Base-by-base conservation (phyloP, 2,113 vertebrate species). In the Tauraco erythrolophus region DNA sequence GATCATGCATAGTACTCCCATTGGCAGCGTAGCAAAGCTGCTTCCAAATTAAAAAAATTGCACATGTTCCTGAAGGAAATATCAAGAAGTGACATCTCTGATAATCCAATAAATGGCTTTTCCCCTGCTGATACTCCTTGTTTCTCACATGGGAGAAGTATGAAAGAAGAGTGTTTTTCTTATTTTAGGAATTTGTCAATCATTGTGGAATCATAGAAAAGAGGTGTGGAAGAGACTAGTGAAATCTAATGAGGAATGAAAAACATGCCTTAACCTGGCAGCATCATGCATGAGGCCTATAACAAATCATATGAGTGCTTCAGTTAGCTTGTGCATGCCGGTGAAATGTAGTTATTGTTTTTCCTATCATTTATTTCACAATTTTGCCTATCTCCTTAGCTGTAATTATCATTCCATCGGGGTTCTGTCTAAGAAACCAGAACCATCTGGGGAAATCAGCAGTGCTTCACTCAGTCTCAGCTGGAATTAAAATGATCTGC, bases 361-460 rank as follows among this genome's bases (percentile, higher is more conserved):
- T 92, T 69, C 31, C 30, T 78, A 15, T 75, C 69, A 71, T 84
- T 92, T 89, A 48, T 91, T 89, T 87, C 57, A 78, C 64, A 84
- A 76, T 66, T 94, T 82, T 84, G 83, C 60, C 85, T 87, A 17
- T 81, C 62, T 90, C 51, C 75, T 96, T 61, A 91, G 79, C 70
- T 93, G 75, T 89, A 96, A 92, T 96, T 95, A 88, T 91, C 83
- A 96, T 97, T 97, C 94, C 65, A 64, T 72, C 0, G 2, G 60
- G 80, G 83, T 93, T 96, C 87, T 96, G 61, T 61, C 72, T 92
- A 93, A 89, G 89, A 90, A 96, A 95, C 84, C 82, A 94, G 89
- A 97, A 68, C 72, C 86, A 89, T 96, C 92, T 97, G 93, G 94
- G 96, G 94, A 96, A 95, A 97, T 96, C 94, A 94, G 76, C 76